Percentiles rank a stretch among this genome's conserved stretches.
These are phyloP conservation scores for roundworm (Caenorhabditis elegans) DNA, from an alignment of 1,140 invertebrate genomes.

Conservation along the genomic window WBcel235 BX284602.5:15125501-15126000, in stretches of 20 bases:
- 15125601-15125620: too few relatives aligned
- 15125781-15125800: background rate
- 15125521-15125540: too few relatives aligned
- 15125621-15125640: background rate
- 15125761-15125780: background rate
- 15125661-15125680: background rate
- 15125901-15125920: background rate
- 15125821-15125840: background rate
- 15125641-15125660: background rate
- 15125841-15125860: background rate
- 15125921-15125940: slow-evolving; percentile 2
- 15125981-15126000: background rate
- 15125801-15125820: too few relatives aligned
- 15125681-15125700: background rate
- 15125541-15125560: too few relatives aligned
- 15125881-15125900: background rate
- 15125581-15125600: too few relatives aligned
- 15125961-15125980: background rate
- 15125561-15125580: too few relatives aligned
- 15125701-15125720: background rate
- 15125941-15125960: background rate
- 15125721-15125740: background rate
- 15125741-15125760: background rate
- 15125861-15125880: background rate
- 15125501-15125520: too few relatives aligned